Conservation (phyloP, 1,140 invertebrate species). For the Papilio polyxenes region DNA sequence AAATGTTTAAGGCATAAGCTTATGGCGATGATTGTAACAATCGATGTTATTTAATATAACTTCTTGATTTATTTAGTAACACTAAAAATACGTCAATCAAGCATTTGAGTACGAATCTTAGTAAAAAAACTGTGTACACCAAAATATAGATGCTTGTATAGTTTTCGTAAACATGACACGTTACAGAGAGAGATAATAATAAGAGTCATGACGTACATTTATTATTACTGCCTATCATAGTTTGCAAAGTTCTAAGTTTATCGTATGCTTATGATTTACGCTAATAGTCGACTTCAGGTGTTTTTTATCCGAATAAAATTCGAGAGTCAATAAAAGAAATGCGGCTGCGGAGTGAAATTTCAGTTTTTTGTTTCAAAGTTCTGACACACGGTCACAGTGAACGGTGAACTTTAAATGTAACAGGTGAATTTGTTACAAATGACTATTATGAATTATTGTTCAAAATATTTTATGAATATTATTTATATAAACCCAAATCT, state of each 20-base stretch:
- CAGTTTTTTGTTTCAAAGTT: slow-evolving; percentile 13
- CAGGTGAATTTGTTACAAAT: neutral
- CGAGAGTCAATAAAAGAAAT: slow-evolving; percentile 14
- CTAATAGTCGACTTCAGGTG: slow-evolving; percentile 8
- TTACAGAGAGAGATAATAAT: too few relatives aligned
- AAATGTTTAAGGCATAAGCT: neutral
- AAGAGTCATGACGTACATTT: neutral
- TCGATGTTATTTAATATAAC: neutral
- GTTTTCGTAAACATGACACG: too few relatives aligned
- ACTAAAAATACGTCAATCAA: too few relatives aligned
- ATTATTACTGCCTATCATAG: neutral
- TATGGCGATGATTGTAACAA: neutral
- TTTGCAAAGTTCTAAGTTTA: neutral
- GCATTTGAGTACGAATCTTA: too few relatives aligned
- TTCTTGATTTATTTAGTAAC: neutral
- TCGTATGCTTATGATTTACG: slow-evolving; percentile 15
- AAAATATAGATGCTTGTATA: too few relatives aligned
- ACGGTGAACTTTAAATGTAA: neutral
- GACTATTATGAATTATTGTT: too few relatives aligned
- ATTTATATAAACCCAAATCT: too few relatives aligned
- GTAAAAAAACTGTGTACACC: too few relatives aligned
- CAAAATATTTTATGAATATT: too few relatives aligned
- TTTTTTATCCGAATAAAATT: slow-evolving; percentile 7
- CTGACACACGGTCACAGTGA: neutral
- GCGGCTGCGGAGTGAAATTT: slow-evolving; percentile 5